A percentile compares a stretch with the other conserved stretches of the same genome.
phyloP scores from a whole-genome alignment of 2,888 invertebrate species.

The Dilophus febrilis region DNA sequence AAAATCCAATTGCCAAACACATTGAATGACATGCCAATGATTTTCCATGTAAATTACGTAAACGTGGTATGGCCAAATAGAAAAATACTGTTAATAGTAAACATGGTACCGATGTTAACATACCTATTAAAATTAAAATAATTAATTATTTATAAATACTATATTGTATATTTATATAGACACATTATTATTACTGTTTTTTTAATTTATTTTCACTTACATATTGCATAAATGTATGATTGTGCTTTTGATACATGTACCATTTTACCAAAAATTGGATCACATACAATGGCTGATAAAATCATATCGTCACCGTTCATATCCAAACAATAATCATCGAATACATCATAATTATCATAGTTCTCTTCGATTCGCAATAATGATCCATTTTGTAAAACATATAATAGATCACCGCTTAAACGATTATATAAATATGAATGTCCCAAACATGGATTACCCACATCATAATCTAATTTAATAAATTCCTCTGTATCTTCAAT shows the following conservation, averaged over 20 bases:
- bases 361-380: conserved; percentile 22
- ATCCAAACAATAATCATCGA: conserved; percentile 25
- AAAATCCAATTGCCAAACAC: conserved; percentile 24
- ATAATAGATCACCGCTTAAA: conserved; percentile 19
- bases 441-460: conserved; percentile 22
- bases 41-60: conserved; percentile 25
- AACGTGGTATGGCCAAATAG: conserved; percentile 8
- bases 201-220: neutral
- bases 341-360: conserved; percentile 19
- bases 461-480: conserved; percentile 17
- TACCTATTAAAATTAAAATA: conserved; percentile 1
- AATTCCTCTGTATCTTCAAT: conserved; percentile 24
- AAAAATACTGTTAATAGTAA: conserved; percentile 3
- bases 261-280: neutral
- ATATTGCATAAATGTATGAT: conserved; percentile 3
- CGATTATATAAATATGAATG: conserved; percentile 11
- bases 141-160: neutral
- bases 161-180: neutral
- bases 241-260: conserved; percentile 2
- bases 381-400: conserved; percentile 25
- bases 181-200: no score
- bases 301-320: conserved; percentile 19
- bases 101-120: conserved; percentile 6
- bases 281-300: conserved; percentile 24
- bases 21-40: conserved; percentile 24